phyloP scores from a whole-genome alignment of 2,113 vertebrate species.

The Gavialis gangeticus region DNA sequence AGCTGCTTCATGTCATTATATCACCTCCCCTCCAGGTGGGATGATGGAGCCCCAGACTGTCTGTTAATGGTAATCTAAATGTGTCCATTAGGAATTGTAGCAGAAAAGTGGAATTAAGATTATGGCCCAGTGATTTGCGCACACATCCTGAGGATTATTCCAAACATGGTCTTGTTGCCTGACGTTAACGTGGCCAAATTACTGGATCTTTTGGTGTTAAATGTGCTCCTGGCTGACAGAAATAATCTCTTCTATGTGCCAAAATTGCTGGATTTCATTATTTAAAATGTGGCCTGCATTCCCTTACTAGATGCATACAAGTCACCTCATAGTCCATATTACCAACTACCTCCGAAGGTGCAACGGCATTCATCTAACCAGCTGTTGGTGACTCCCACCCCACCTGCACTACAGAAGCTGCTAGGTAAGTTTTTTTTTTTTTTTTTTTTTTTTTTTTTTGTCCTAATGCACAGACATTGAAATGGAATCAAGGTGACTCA shows the following conservation, averaged over 20 bases:
- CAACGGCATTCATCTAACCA: constrained; percentile 92
- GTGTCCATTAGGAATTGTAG: neutral
- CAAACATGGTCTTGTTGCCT: neutral
- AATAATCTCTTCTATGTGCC: neutral
- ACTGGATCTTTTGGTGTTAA: rapidly evolving
- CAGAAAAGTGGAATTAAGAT: neutral
- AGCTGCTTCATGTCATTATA: neutral
- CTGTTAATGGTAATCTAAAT: neutral
- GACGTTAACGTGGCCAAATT: rapidly evolving
- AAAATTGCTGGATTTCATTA: rapidly evolving
- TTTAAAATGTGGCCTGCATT: neutral
- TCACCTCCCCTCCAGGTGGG: neutral
- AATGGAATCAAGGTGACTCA: neutral
- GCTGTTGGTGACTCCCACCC: constrained; percentile 90
- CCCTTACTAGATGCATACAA: constrained; percentile 88
- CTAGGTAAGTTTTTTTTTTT: constrained; percentile 83
- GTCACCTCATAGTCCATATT: constrained; percentile 95
- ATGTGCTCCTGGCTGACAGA: rapidly evolving
- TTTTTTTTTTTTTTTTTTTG: neutral
- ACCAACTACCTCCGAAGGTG: constrained; percentile 98
- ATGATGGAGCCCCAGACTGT: neutral
- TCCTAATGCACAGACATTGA: neutral
- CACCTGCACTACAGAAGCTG: constrained; percentile 94
- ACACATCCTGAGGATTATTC: neutral
- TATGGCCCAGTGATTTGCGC: neutral